Conservation (phyloP, 2,797 vertebrate genomes). For the Cottoperca gobio region DNA sequence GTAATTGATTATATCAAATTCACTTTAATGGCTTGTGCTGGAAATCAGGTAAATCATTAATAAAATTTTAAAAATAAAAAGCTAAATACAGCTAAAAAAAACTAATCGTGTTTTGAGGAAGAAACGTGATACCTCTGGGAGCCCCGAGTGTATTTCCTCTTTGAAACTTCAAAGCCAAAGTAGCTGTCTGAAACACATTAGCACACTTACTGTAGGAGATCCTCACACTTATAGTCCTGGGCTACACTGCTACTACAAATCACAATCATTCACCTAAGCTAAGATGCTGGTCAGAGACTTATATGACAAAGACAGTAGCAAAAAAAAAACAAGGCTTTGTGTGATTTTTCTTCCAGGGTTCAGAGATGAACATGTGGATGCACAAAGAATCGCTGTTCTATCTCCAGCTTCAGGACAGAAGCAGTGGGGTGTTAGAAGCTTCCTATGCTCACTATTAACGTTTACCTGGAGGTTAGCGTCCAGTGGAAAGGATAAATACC, state of each 20-base stretch:
- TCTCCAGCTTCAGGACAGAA: conserved; percentile 47
- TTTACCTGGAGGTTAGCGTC: conserved; percentile 72
- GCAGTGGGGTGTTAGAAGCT: conserved; percentile 41
- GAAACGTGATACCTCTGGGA: conserved; percentile 39
- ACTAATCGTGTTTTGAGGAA: conserved; percentile 30
- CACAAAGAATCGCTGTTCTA: conserved; percentile 47
- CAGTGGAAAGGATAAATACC: conserved; percentile 54
- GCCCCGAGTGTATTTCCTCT: conserved; percentile 56
- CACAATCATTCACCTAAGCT: conserved; percentile 42
- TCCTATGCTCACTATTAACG: conserved; percentile 22
- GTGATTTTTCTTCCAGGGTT: conserved; percentile 41
- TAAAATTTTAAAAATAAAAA: not conserved
- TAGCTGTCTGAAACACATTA: conserved; percentile 71
- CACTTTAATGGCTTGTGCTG: not conserved
- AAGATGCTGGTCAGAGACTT: conserved; percentile 46
- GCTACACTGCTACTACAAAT: conserved; percentile 44
- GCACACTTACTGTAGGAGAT: conserved; percentile 58
- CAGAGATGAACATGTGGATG: conserved; percentile 33
- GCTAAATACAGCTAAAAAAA: conserved; percentile 15
- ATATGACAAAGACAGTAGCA: conserved; percentile 25
- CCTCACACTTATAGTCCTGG: conserved; percentile 47
- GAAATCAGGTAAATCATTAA: not conserved
- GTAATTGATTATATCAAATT: not conserved
- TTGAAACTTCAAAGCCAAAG: conserved; percentile 71
- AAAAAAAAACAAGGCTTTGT: conserved; percentile 23